A percentile compares a stretch with the other conserved stretches of the same genome.
These are phyloP conservation scores for Cactoblastis cactorum DNA, from an alignment of 2,888 invertebrate genomes.

Conservation along the genomic window DNA sequence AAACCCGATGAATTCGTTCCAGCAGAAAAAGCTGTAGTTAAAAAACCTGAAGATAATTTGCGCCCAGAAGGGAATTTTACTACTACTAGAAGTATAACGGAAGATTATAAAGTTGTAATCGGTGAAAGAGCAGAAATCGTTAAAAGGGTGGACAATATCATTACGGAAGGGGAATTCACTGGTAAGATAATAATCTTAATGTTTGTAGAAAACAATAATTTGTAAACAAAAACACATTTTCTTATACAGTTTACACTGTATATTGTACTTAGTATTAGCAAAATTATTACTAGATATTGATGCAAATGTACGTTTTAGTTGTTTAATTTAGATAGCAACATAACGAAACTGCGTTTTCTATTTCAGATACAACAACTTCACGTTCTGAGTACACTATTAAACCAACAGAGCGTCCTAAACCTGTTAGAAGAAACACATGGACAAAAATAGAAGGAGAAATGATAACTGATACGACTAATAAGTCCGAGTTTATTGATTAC, in stretches of 20 bases:
- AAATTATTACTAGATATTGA: too few relatives aligned
- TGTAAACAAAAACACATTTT: too few relatives aligned
- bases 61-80: conserved; percentile 79
- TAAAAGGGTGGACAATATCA: conserved; percentile 82
- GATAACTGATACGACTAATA: conserved; percentile 83
- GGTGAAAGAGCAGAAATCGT: conserved; percentile 83
- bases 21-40: conserved; percentile 59
- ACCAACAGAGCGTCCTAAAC: conserved; percentile 81
- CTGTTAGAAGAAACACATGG: conserved; percentile 86
- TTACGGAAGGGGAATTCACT: conserved; percentile 82
- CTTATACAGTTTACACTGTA: too few relatives aligned
- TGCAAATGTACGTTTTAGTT: too few relatives aligned
- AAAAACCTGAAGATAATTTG: conserved; percentile 60
- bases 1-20: conserved; percentile 51
- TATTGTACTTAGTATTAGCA: too few relatives aligned
- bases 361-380: conserved; percentile 84
- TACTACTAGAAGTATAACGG: conserved; percentile 67
- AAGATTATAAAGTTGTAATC: conserved; percentile 79
- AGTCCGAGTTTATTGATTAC: conserved; percentile 83
- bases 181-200: conserved; percentile 60
- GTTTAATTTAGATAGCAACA: too few relatives aligned
- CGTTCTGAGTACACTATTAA: conserved; percentile 85
- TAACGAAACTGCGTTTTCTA: background rate
- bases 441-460: conserved; percentile 88
- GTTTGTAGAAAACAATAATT: background rate